phyloP scores from a whole-genome alignment of 2,888 invertebrate genomes.

The Periphyllus acericola region DNA sequence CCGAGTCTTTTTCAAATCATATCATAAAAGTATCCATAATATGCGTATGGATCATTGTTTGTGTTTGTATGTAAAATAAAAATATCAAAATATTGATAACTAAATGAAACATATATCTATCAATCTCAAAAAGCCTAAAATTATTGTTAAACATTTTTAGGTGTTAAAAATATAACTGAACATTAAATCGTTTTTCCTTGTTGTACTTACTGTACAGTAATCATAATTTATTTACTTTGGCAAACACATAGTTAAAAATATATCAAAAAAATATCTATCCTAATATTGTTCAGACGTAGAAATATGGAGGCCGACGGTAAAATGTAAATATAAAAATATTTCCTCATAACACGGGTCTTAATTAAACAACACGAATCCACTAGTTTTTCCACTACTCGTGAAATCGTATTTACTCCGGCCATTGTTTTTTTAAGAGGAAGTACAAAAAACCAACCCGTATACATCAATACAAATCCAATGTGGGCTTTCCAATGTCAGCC shows the following conservation, averaged over 20 bases:
- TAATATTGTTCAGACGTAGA: background rate
- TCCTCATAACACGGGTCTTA: background rate
- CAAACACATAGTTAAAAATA: background rate
- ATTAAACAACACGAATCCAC: background rate
- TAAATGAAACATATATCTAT: too few relatives aligned
- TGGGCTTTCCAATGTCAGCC: conserved; percentile 15
- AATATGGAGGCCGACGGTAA: background rate
- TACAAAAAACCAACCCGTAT: conserved; percentile 10
- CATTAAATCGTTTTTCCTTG: background rate
- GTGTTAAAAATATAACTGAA: background rate
- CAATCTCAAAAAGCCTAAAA: background rate
- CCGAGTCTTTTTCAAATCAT: background rate
- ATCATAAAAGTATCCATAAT: too few relatives aligned
- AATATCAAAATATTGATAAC: too few relatives aligned
- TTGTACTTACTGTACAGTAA: background rate
- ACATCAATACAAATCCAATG: background rate
- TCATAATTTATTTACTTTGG: background rate
- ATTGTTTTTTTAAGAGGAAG: background rate
- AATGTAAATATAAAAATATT: background rate
- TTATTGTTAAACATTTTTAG: background rate
- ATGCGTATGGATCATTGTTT: too few relatives aligned
- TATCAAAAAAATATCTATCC: background rate
- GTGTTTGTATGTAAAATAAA: too few relatives aligned
- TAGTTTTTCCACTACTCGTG: background rate
- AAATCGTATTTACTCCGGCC: conserved; percentile 13